Base-by-base conservation (phyloP, 1,140 invertebrate species). In the Oedothorax gibbosus region DNA sequence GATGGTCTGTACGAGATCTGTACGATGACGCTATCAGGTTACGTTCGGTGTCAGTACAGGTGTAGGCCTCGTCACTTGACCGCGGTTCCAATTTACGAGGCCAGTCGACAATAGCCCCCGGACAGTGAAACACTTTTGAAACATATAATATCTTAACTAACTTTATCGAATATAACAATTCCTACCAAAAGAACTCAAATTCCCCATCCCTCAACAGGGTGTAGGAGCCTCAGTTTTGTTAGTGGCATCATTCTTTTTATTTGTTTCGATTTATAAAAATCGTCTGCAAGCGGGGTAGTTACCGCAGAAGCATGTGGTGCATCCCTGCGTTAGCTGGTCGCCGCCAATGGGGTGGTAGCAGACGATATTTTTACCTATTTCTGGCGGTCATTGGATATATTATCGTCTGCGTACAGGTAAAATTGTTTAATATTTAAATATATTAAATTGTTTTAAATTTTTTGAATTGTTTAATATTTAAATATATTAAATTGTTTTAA, bases 241-340 rank as follows among this genome's bases (percentile, higher is more conserved):
- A 18, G 69, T 53, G 18, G 15, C 8, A 35, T 66, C 21, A n/a
- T 75, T 75, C 54, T 54, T 72, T 53, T 57, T 35, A n/a, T 57
- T 60, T 75, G 35, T 54, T 71, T 71, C 21, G 54, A 71, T 71
- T 71, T 20, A 71, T 71, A 71, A 71, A 71, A 71, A 71, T 71
- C 69, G 69, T 71, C 72, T 57, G 50, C 69, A n/a, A 20, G n/a
- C 50, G 69, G 51, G 21, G 50, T 71, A 8, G 9, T 71, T 51
- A n/a, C 21, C 21, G 75, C 75, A 77, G 75, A 77, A 65, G 57
- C 50, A 77, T 77, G 75, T 77, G 75, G 75, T 77, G 57, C 35
- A 62, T 62, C 57, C 75, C 75, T 50, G 75, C n/a, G 57, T 18
- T 77, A 56, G 60, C 7, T 65, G 60, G 75, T 56, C 69, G 50